phyloP scores from a whole-genome alignment of 2,888 invertebrate genomes.

The Troides helena region DNA sequence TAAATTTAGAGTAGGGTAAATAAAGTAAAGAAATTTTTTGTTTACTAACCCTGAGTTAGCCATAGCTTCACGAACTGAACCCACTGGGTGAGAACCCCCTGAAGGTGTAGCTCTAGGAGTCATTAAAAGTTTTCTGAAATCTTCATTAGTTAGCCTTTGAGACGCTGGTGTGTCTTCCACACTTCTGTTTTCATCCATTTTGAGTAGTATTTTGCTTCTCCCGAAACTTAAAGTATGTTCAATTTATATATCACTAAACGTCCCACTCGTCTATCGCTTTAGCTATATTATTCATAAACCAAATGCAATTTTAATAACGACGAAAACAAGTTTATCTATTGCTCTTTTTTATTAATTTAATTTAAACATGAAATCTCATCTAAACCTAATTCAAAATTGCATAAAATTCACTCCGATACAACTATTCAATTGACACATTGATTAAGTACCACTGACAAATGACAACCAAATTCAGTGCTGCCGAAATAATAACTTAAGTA shows the following conservation, averaged over 20 bases:
- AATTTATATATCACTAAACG: neutral
- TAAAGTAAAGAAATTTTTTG: neutral
- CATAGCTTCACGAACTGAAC: conserved; percentile 85
- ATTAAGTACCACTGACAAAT: neutral
- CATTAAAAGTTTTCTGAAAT: conserved; percentile 97
- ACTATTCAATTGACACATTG: neutral
- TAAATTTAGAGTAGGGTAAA: neutral
- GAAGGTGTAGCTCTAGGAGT: conserved; percentile 91
- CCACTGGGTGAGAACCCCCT: conserved; percentile 72
- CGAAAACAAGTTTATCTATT: neutral
- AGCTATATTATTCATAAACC: neutral
- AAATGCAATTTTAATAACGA: neutral
- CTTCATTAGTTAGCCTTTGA: conserved; percentile 95
- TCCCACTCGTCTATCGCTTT: neutral
- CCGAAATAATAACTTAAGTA: neutral
- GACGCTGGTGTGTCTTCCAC: conserved; percentile 84
- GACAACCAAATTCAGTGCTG: neutral
- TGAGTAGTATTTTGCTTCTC: conserved; percentile 32
- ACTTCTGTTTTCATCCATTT: conserved; percentile 74
- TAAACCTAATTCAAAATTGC: neutral
- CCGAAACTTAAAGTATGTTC: neutral
- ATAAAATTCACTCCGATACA: neutral
- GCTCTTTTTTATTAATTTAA: neutral
- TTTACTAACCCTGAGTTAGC: conserved; percentile 79
- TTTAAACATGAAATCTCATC: neutral